Evolutionary conservation across 35 echinoderm and acorn worm species (phyloP), one percentile per base, ranked within the genome.

Genomic region (Apostichopus parvimensis): DNA sequence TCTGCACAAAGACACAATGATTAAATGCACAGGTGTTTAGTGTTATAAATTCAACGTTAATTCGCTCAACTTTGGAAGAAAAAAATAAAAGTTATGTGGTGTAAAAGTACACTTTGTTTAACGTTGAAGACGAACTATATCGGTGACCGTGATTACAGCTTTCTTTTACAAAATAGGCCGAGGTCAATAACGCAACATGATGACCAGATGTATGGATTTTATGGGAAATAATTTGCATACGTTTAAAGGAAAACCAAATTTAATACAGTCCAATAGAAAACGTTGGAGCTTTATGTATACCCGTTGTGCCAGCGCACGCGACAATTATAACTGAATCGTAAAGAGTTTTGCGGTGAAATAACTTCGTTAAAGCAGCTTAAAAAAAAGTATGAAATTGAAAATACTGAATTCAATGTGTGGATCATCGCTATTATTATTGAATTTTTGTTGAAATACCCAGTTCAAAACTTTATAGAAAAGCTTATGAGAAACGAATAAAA

Each of bases 251-350:
- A 75, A 75, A 24, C 71, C 11, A 75, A 75, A 75, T 75, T 75
- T 75, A 75, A 75, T 75, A 75, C 71, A 75, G 71, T 75, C 71
- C 71, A 75, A 75, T 75, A 75, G 71, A 75, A 75, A 75, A 20
- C 7, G n/a, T 20, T 13, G 6, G 71, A 75, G 14, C 71, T 75
- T 75, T 75, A 75, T 75, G 17, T 18, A 75, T 18, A 75, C 15
- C 14, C 14, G 20, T 5, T 14, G 64, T 18, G 17, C 4, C 14
- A 75, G 71, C 71, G 71, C 71, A 75, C 71, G 71, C 71, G 17
- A 75, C 71, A 75, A 75, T 75, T 75, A 75, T 75, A 75, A 75
- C 6, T 75, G 71, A 75, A 75, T 75, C 71, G 71, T 75, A 20
- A 75, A 75, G 13, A 18, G 6, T 75, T 6, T 75, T 22, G 71